Percentiles rank a stretch among this genome's conserved stretches.
phyloP scores from a whole-genome alignment of 23 tunicate species.

The Phallusia fumigata region DNA sequence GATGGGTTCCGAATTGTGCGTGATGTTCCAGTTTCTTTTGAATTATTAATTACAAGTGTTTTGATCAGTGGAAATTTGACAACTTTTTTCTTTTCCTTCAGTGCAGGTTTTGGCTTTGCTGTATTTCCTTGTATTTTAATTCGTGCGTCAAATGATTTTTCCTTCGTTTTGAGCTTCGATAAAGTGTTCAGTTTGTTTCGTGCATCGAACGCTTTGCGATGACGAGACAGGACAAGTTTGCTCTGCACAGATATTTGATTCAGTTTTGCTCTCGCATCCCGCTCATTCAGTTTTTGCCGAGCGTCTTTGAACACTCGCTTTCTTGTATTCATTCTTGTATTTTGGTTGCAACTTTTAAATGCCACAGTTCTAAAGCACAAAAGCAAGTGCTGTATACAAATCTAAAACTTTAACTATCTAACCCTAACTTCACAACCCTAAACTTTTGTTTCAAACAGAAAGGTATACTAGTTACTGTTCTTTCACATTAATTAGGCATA shows the following conservation, averaged over 20 bases:
- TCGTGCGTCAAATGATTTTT: neutral
- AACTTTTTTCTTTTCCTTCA: neutral
- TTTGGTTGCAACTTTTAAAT: too few relatives aligned
- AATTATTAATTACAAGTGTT: neutral
- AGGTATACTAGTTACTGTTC: too few relatives aligned
- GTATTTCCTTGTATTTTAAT: neutral
- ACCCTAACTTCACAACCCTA: too few relatives aligned
- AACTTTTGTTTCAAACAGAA: too few relatives aligned
- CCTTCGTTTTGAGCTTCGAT: neutral
- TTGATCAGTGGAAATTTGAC: neutral
- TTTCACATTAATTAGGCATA: too few relatives aligned
- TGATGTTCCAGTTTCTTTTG: neutral
- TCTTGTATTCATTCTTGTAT: neutral
- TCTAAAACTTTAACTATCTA: too few relatives aligned
- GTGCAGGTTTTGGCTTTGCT: neutral
- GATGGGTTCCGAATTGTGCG: slow-evolving; percentile 24
- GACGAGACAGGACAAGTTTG: neutral
- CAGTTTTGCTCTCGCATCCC: neutral
- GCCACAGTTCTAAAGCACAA: too few relatives aligned
- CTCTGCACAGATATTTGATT: neutral
- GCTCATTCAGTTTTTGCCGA: neutral
- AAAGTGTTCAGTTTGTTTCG: neutral
- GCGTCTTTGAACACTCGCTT: neutral
- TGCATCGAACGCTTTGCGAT: neutral
- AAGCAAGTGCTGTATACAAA: too few relatives aligned